Conservation (phyloP, 2,797 vertebrate genomes). For the Rhadinocentrus ornatus region DNA sequence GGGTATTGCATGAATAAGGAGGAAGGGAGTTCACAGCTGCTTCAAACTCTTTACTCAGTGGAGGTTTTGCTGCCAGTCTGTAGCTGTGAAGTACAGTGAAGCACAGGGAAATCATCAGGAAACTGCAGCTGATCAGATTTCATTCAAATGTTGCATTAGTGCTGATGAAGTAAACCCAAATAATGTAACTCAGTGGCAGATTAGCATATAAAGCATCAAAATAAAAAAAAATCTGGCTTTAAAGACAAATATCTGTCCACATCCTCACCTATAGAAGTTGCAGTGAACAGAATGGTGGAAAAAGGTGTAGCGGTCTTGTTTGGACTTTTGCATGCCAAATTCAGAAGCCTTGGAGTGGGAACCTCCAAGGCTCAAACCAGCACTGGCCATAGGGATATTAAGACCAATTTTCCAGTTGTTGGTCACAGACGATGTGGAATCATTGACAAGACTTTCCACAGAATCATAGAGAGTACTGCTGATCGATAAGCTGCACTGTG, state of each 20-base stretch:
- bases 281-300: constrained; percentile 60
- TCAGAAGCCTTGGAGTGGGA: constrained; percentile 55
- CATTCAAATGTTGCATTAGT: too few species aligned
- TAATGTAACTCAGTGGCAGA: too few species aligned
- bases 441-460: constrained; percentile 61
- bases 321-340: constrained; percentile 63
- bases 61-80: constrained; percentile 27
- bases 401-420: constrained; percentile 68
- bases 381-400: not conserved
- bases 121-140: too few species aligned
- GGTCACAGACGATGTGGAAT: constrained; percentile 51
- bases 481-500: constrained; percentile 47
- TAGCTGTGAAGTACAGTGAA: constrained; percentile 70
- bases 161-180: too few species aligned
- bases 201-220: too few species aligned
- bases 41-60: constrained; percentile 37
- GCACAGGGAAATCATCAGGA: not conserved
- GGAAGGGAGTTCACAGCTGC: constrained; percentile 49
- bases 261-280: constrained; percentile 64
- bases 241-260: not conserved
- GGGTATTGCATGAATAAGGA: constrained; percentile 62
- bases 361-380: constrained; percentile 40
- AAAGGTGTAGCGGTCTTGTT: constrained; percentile 73
- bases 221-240: too few species aligned
- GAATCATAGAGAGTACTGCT: constrained; percentile 57